phyloP scores from a whole-genome alignment of 2,888 invertebrate genomes.

The Xestoiulus laeticollis region DNA sequence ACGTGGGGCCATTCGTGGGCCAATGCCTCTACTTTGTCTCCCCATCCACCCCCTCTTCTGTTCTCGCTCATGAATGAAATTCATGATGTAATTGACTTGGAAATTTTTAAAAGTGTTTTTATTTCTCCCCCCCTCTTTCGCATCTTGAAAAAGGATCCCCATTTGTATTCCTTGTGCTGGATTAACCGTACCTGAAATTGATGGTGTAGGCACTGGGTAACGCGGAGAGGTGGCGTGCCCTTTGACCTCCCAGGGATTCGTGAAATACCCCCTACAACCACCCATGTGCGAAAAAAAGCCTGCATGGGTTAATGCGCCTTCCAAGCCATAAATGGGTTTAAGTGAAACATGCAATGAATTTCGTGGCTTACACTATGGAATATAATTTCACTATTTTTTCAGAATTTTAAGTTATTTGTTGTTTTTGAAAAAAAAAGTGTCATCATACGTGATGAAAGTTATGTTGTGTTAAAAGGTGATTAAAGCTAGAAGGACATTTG shows the following conservation, averaged over 20 bases:
- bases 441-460: too few relatives aligned
- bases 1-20: constrained; percentile 28
- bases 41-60: neutral
- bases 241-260: neutral
- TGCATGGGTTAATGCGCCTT: neutral
- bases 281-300: neutral
- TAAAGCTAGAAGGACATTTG: too few relatives aligned
- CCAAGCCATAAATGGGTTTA: neutral
- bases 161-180: neutral
- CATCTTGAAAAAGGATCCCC: constrained; percentile 23
- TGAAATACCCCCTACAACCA: neutral
- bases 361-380: neutral
- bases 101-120: constrained; percentile 33
- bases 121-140: constrained; percentile 23
- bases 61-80: constrained; percentile 29
- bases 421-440: neutral
- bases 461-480: too few relatives aligned
- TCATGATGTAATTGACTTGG: constrained; percentile 37
- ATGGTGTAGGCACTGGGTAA: neutral
- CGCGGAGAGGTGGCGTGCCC: constrained; percentile 13
- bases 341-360: neutral
- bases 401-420: neutral
- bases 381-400: neutral
- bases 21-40: constrained; percentile 25
- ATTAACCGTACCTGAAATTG: constrained; percentile 28